Base-by-base conservation (phyloP, 2,888 invertebrate species). In the Hyposoter didymator region DNA sequence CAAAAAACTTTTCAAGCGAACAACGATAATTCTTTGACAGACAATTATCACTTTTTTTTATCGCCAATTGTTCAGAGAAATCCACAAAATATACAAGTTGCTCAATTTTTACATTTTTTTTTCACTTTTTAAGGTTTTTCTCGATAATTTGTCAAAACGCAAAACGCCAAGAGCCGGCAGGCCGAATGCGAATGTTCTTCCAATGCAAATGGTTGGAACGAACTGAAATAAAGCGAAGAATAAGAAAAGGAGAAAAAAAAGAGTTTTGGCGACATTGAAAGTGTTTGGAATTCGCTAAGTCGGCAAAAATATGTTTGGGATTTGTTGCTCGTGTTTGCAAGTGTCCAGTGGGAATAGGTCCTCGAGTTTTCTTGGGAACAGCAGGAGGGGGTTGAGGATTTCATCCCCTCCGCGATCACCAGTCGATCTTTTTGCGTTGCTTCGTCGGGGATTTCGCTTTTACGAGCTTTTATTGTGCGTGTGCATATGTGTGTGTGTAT, bases 291-390 rank as follows among this genome's bases (percentile, higher is more conserved):
- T 92, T 92, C 90, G 92, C 93, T 91, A 93, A 93, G 91, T 91
- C 91, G 88, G 92, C 91, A 90, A 91, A 92, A 93, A 93, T 93
- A 92, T 93, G 92, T 91, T 93, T 90, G 91, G 92, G 92, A 92
- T 92, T 90, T 89, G 90, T 66, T 70, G n/a, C 66, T 64, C n/a
- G 64, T 49, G 66, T 84, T 86, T 75, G 84, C 22, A 59, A 59
- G 59, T 86, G 88, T 87, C 88, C 89, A 85, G 87, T 84, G 87
- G 88, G 81, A 64, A 73, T 76, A 72, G 17, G 69, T 82, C 75
- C 74, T 28, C 43, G 55, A 55, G 35, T 72, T 64, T 73, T 17
- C 32, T 22, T 32, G 66, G 64, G 52, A 17, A 22, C 28, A 14
- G n/a, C 28, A 14, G n/a, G 49, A 35, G 70, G 70, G 47, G 64